Base-by-base conservation (phyloP, 2,797 vertebrate genomes). In the Antrozous pallidus region DNA sequence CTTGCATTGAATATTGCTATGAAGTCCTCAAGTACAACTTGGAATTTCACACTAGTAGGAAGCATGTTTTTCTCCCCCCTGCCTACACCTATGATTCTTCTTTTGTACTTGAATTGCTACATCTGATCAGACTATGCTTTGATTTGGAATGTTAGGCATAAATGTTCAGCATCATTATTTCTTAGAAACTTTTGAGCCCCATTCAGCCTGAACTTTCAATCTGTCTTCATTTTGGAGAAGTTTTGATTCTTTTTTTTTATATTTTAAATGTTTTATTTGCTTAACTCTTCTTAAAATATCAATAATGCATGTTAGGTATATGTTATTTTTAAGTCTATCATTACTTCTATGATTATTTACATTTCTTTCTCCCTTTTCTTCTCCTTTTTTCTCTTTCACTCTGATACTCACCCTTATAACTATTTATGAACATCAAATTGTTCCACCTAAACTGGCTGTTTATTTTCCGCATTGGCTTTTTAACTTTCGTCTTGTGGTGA, bases 41-140 rank as follows among this genome's bases (percentile, higher is more conserved):
- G 22, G n/a, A 90, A 71, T 67, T 94, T 85, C 54, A 65, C 54
- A 58, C 26, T 70, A 31, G 54, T 40, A 83, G 38, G 54, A 82
- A 79, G 33, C 8, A 65, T 54, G 36, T 13, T 17, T 71, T 63
- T n/a, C 49, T n/a, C 28, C 45, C 8, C 40, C 28, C 45, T 42
- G 5, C 7, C 17, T 67, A 11, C 58, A 40, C n/a, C 6, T 54
- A 51, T 22, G 14, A 69, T 51, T 70, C 24, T 36, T 65, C 74
- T 51, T 92, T 75, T 82, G 73, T 82, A 74, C 3, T 74, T 93
- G 38, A 88, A 85, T 82, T 80, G 71, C 79, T 90, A 85, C 22
- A 81, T 90, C 26, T 78, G 56, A 56, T 7, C 36, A 71, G 58
- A 94, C 28, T 69, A 61, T 54, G 4, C 74, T 89, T 94, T 94